phyloP scores from a whole-genome alignment of 1,140 invertebrate species.

The Amphibalanus amphitrite region DNA sequence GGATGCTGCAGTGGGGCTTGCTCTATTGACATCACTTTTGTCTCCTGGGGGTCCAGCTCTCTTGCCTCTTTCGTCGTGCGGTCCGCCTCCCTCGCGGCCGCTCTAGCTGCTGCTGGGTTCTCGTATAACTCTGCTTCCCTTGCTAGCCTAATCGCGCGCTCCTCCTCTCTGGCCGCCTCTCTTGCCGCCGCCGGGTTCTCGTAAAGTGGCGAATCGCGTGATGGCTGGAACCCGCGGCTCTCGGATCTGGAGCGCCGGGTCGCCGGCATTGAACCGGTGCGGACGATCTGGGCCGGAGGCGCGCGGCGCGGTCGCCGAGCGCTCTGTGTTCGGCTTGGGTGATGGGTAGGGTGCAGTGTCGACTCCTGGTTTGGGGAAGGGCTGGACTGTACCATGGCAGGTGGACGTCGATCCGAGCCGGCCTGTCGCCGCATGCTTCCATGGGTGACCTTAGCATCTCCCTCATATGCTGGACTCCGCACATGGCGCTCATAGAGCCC shows the following conservation, averaged over 20 bases:
- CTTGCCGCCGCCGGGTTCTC: background rate
- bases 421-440: background rate
- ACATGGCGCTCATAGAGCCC: background rate
- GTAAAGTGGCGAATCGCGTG: background rate
- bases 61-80: too few relatives aligned
- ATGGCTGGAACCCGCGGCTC: background rate
- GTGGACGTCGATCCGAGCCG: background rate
- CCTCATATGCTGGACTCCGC: background rate
- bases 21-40: too few relatives aligned
- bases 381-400: background rate
- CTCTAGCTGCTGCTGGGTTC: too few relatives aligned
- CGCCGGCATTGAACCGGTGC: background rate
- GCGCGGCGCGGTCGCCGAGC: too few relatives aligned
- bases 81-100: too few relatives aligned
- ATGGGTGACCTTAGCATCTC: background rate
- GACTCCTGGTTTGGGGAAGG: too few relatives aligned
- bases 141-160: too few relatives aligned
- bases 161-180: too few relatives aligned
- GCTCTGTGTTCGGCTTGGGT: background rate
- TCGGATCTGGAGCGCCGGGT: background rate
- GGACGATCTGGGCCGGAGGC: background rate
- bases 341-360: too few relatives aligned
- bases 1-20: too few relatives aligned
- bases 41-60: too few relatives aligned
- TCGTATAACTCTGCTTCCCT: too few relatives aligned